These are phyloP conservation scores for Halcyon senegalensis DNA, from an alignment of 2,113 vertebrate species.

Conservation along the genomic window DNA sequence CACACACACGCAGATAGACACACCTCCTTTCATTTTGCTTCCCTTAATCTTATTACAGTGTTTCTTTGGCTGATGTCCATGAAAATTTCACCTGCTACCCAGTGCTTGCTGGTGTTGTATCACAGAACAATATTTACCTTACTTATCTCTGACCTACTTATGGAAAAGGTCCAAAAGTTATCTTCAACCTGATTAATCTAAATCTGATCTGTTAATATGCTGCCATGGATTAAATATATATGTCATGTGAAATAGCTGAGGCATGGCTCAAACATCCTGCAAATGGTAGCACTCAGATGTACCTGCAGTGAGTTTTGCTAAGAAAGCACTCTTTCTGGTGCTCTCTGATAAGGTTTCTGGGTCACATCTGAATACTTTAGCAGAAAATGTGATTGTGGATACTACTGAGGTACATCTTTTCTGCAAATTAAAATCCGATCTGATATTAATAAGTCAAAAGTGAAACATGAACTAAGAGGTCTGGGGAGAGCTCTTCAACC, in stretches of 20 bases:
- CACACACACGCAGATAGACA: neutral
- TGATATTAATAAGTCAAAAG: neutral
- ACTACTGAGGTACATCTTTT: neutral
- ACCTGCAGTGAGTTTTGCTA: neutral
- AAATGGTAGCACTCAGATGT: neutral
- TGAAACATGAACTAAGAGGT: neutral
- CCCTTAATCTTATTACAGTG: neutral
- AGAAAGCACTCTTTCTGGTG: neutral
- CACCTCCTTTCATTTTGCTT: neutral
- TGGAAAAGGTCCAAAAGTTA: conserved; percentile 46
- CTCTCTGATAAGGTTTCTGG: conserved; percentile 6
- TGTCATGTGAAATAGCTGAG: conserved; percentile 5
- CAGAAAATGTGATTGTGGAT: neutral
- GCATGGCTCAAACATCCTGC: neutral
- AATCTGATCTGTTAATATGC: conserved; percentile 49
- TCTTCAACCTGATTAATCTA: conserved; percentile 57
- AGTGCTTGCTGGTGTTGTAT: neutral
- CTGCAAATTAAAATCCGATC: neutral
- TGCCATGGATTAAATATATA: conserved; percentile 18
- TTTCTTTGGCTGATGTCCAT: neutral
- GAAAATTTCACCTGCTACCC: neutral
- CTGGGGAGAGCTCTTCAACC: neutral
- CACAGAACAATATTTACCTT: conserved; percentile 3
- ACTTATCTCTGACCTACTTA: conserved; percentile 44
- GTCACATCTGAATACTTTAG: neutral